phyloP scores from a whole-genome alignment of 2,888 invertebrate species.

The Lasius platythorax region DNA sequence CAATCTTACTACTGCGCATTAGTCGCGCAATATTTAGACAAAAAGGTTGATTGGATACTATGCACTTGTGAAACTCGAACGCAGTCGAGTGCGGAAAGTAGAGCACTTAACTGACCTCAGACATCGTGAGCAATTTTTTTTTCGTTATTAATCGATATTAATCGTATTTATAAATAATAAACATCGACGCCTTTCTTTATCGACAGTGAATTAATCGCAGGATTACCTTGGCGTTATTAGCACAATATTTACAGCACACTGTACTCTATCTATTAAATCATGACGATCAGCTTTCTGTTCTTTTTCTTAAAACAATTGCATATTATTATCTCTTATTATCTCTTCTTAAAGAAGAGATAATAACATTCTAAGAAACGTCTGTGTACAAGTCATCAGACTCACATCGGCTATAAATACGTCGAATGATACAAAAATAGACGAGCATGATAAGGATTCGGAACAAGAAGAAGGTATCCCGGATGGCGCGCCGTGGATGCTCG shows the following conservation, averaged over 20 bases:
- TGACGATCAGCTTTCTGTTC: not conserved
- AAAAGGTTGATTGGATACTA: not conserved
- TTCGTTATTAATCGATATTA: not conserved
- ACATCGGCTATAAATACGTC: conserved; percentile 45
- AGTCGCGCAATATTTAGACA: not conserved
- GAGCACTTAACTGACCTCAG: not conserved
- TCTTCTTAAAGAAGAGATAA: conserved; percentile 35
- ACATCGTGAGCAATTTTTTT: not conserved
- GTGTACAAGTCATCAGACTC: conserved; percentile 19
- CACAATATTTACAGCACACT: not conserved
- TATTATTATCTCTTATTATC: not conserved
- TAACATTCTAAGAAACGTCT: conserved; percentile 6
- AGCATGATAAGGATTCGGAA: conserved; percentile 35
- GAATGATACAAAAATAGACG: conserved; percentile 50
- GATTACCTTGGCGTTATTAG: conserved; percentile 6
- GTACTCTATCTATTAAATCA: not conserved
- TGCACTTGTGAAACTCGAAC: not conserved
- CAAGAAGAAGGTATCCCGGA: conserved; percentile 26
- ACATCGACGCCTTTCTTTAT: not conserved
- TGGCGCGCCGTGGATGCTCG: conserved; percentile 3
- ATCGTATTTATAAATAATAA: conserved; percentile 5
- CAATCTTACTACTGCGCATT: conserved; percentile 12
- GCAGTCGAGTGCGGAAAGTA: conserved; percentile 26
- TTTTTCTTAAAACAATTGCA: not conserved
- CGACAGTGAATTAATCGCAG: not conserved